phyloP scores from a whole-genome alignment of 2,888 invertebrate genomes.

The Myopa testacea region DNA sequence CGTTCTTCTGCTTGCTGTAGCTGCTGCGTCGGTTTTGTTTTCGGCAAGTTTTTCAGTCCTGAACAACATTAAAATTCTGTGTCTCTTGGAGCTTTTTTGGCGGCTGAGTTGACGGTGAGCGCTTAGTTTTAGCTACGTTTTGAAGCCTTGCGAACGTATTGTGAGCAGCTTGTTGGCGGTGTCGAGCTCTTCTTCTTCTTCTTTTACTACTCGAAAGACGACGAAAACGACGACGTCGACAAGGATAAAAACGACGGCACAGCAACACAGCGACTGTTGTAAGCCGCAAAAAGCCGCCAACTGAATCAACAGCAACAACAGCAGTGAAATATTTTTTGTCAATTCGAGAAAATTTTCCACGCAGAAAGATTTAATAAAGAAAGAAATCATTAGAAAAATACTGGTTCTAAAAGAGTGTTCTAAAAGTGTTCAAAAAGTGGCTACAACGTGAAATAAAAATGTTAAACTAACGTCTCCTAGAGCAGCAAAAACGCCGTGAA shows the following conservation, averaged over 20 bases:
- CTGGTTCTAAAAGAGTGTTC: neutral
- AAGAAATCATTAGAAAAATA: neutral
- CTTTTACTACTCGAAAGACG: neutral
- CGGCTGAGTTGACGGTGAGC: neutral
- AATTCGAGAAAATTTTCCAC: too few species aligned
- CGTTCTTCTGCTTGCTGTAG: neutral
- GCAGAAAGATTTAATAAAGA: too few species aligned
- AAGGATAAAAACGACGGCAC: too few species aligned
- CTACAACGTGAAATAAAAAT: neutral
- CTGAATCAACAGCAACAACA: too few species aligned
- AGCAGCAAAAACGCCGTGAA: slow-evolving; percentile 5
- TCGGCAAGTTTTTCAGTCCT: slow-evolving; percentile 8
- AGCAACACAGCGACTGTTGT: too few species aligned
- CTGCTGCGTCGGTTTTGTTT: slow-evolving; percentile 1
- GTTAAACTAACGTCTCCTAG: neutral
- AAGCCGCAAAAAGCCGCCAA: too few species aligned
- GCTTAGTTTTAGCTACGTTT: slow-evolving; percentile 34
- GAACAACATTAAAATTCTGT: slow-evolving; percentile 15
- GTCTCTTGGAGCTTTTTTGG: slow-evolving; percentile 22
- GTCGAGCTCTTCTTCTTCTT: neutral
- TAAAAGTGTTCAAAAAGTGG: neutral
- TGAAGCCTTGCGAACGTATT: slow-evolving; percentile 26
- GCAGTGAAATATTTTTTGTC: too few species aligned
- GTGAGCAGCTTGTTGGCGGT: neutral
- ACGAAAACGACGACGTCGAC: too few species aligned